Base-by-base conservation (phyloP, 2,888 invertebrate genomes). In the Salpingus planirostris region DNA sequence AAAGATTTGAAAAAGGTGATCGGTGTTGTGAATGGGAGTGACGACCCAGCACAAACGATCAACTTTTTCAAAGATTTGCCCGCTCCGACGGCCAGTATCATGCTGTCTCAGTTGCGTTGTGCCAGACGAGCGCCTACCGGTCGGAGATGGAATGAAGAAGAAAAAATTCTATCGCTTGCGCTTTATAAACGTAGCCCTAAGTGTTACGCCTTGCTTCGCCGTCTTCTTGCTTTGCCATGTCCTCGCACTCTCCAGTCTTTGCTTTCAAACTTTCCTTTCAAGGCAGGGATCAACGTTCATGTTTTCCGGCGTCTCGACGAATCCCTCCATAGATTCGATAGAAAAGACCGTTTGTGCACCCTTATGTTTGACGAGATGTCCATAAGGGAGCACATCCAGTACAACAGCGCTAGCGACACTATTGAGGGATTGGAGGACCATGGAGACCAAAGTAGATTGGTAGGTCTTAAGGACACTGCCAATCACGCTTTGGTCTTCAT, bases 291-390 rank as follows among this genome's bases (percentile, higher is more conserved):
- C 3, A 28, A 28, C 21, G 3, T 11, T 3, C 28, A 28, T 18
- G 6, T 29, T 11, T 14, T 29, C 23, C 23, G 23, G 11, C 29
- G 23, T 11, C 14, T 29, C 10, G 22, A 11, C 5, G 10, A 23
- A 2, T 29, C 6, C 15, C 13, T 14, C 5, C 6, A 23, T 7
- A 29, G 12, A 2, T 29, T 2, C 14, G 21, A 24, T 3, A 11
- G 24, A 13, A 8, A 23, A 13, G 23, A 23, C 11, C 15, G 30
- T 7, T 13, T 24, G 3, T 30, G 24, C 13, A 25, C 25, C n/a
- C 13, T 12, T 8, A 13, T 11, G 13, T 30, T 30, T 10, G 30
- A 30, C 8, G 24, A 30, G 24, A 30, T 30, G 14, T 12, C 12
- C 5, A 12, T 24, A 5, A 24, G 21, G 11, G 24, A 12, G 5